Base-by-base conservation (phyloP, 2,113 vertebrate genomes). In the Phainopepla nitens region DNA sequence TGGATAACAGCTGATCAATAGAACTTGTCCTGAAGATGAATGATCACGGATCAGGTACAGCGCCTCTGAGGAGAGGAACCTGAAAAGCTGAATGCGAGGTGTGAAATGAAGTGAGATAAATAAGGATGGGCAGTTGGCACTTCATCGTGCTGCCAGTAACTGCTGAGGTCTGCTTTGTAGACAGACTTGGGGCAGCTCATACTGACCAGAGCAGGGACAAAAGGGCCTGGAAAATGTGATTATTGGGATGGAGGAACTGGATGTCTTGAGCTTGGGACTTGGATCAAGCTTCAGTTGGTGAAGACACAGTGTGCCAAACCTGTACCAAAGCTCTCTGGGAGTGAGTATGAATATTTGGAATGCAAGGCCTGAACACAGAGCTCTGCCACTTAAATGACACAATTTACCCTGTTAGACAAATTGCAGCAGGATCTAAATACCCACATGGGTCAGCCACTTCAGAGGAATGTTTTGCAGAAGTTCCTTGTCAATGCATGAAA, bases 1-100 rank as follows among this genome's bases (percentile, higher is more conserved):
- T 89, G 89, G 73, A 35, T 91, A 93, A 84, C 72, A 84, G 72
- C 83, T 92, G 80, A 94, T 95, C 95, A 79, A 95, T 91, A 95
- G 72, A n/a, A 23, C 77, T 94, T 79, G 64, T 95, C 86, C 87
- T 76, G 77, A 87, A 95, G 87, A 95, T 68, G 77, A 82, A 95
- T 79, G 77, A 82, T 73, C 60, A 77, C 42, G 44, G 36, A 56
- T 68, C 60, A 49, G 69, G 49, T 10, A 77, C 45, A 60, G 62
- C 3, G 6, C 29, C 60, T 81, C 60, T 56, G 61, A 4, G 5
- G 39, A 50, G 47, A 77, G 15, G 18, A 84, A 79, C 69, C 42
- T 57, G 62, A 69, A 75, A 66, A 87, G 65, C 35, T n/a, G 61
- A 87, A 53, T 82, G 56, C 45, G 80, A 60, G 82, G 60, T 21